Evolutionary conservation across 2,888 invertebrate genomes (phyloP).

Genomic region (Cerceris ruficornis): DNA sequence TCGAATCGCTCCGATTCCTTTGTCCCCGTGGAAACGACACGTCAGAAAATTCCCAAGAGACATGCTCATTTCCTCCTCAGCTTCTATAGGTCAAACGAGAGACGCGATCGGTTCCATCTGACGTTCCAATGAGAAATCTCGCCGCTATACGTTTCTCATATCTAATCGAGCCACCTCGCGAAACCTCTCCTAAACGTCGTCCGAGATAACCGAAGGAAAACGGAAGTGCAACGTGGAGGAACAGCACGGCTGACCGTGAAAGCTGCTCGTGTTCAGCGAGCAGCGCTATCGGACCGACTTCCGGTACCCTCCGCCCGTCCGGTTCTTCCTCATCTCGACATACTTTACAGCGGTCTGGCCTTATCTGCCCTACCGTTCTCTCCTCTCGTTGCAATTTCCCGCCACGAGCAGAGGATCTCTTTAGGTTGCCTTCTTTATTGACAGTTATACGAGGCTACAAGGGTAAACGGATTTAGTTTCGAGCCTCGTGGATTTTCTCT

Average conservation of each 20-base stretch:
- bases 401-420: not conserved
- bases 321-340: conserved; percentile 24
- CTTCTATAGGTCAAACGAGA: too few relatives aligned
- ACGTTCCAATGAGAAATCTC: not conserved
- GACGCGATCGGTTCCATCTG: not conserved
- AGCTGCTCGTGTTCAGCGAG: not conserved
- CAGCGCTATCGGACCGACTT: not conserved
- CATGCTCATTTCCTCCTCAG: not conserved
- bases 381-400: conserved; percentile 9
- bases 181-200: not conserved
- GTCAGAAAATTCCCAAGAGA: not conserved
- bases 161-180: not conserved
- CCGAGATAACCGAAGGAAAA: not conserved
- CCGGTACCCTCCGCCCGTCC: conserved; percentile 17
- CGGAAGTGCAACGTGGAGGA: not conserved
- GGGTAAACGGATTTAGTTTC: conserved; percentile 12
- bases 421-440: conserved; percentile 27
- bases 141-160: not conserved
- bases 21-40: not conserved
- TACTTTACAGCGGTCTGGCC: conserved; percentile 24
- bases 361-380: conserved; percentile 22
- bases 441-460: not conserved
- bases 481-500: not conserved
- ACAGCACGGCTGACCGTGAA: not conserved
- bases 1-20: not conserved